Conservation (phyloP, 1,140 invertebrate genomes). For the Drosophila albomicans region DNA sequence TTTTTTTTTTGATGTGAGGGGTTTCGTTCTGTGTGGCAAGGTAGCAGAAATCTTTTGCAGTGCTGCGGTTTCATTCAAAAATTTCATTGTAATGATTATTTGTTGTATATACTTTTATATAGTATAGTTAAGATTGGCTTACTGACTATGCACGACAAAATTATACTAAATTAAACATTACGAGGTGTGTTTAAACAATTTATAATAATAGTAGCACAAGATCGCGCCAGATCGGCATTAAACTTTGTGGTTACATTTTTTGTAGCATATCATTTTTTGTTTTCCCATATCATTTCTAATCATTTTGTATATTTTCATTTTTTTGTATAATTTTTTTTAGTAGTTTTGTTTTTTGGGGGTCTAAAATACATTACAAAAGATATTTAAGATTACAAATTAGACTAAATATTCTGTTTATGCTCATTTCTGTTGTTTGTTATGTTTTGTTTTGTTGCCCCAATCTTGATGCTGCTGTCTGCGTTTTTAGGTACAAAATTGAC, state of each 20-base stretch:
- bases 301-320: conserved; percentile 2
- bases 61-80: conserved; percentile 51
- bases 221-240: conserved; percentile 13
- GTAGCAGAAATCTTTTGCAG: conserved; percentile 73
- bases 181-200: conserved; percentile 63
- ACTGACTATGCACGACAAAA: conserved; percentile 48
- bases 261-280: conserved; percentile 20
- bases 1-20: conserved; percentile 10
- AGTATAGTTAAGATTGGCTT: conserved; percentile 70
- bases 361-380: conserved; percentile 48
- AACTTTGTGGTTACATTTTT: conserved; percentile 23
- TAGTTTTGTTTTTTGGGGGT: conserved; percentile 7
- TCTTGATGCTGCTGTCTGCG: conserved; percentile 30
- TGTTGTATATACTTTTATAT: conserved; percentile 50
- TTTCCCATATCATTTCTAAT: conserved; percentile 6
- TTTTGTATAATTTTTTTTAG: not conserved
- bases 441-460: conserved; percentile 11
- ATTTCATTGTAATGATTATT: conserved; percentile 62
- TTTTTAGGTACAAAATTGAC: conserved; percentile 60
- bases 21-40: conserved; percentile 70
- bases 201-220: conserved; percentile 46
- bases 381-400: conserved; percentile 46
- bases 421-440: not conserved
- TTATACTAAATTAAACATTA: conserved; percentile 77
- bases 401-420: conserved; percentile 44